Evolutionary conservation across 1,140 invertebrate genomes (phyloP).

Genomic region (Ceratina australensis): DNA sequence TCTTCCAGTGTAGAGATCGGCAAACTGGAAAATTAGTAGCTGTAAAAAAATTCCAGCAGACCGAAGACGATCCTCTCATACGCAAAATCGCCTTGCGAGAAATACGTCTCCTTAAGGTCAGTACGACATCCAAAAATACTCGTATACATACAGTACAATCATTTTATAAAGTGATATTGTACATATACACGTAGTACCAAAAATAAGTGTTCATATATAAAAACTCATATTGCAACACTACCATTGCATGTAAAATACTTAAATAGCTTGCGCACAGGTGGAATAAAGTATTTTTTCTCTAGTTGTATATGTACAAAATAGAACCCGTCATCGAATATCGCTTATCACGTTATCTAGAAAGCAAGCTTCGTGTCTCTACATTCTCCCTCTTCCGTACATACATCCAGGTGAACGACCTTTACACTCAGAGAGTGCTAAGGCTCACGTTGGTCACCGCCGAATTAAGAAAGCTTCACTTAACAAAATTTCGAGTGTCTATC

Average conservation of each 20-base stretch:
- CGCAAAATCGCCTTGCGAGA: slow-evolving; percentile 98
- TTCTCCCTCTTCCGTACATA: neutral
- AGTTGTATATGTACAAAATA: neutral
- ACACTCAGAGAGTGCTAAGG: neutral
- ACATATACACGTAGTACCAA: neutral
- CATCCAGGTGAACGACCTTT: slow-evolving; percentile 26
- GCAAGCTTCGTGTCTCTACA: neutral
- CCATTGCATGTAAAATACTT: no score
- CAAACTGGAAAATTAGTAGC: slow-evolving; percentile 98
- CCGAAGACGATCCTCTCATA: slow-evolving; percentile 98
- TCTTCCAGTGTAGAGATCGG: slow-evolving; percentile 98
- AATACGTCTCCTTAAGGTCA: slow-evolving; percentile 97
- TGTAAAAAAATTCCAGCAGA: slow-evolving; percentile 99
- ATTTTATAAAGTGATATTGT: neutral
- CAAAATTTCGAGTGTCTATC: neutral
- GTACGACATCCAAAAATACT: neutral
- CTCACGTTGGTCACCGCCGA: neutral
- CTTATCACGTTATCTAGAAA: neutral
- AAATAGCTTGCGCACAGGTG: no score
- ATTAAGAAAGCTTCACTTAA: neutral
- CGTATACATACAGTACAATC: neutral
- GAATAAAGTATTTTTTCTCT: no score
- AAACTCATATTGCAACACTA: no score
- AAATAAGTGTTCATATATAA: neutral
- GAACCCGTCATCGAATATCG: no score